Percentiles rank a stretch among this genome's conserved stretches.
These are phyloP conservation scores for Pyralis farinalis DNA, from an alignment of 2,888 invertebrate species.

Conservation along the genomic window DNA sequence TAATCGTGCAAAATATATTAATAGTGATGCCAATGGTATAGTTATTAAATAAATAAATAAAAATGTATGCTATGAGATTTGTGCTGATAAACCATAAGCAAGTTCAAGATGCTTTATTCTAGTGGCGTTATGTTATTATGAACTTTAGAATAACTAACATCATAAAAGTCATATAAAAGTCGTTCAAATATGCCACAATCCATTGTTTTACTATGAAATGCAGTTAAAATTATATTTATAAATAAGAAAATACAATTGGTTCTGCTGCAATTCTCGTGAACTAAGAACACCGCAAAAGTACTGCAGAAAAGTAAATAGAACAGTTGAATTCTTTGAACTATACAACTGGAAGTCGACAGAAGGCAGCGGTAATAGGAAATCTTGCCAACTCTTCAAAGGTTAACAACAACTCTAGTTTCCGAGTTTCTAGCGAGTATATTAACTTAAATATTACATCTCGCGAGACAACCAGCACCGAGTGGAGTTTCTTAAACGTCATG, in stretches of 20 bases:
- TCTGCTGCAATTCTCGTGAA: conserved; percentile 18
- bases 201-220: neutral
- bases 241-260: conserved; percentile 10
- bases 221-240: too few relatives aligned
- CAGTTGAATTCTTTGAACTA: conserved; percentile 31
- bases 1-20: too few relatives aligned
- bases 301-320: conserved; percentile 40
- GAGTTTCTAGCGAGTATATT: conserved; percentile 38
- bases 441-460: conserved; percentile 11
- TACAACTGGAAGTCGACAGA: conserved; percentile 30
- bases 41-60: too few relatives aligned
- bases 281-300: conserved; percentile 20
- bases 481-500: too few relatives aligned
- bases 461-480: too few relatives aligned
- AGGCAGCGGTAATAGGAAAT: conserved; percentile 42
- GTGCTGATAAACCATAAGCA: too few relatives aligned
- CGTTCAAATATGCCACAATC: neutral
- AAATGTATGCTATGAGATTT: too few relatives aligned
- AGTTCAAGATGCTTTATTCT: too few relatives aligned
- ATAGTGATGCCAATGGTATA: too few relatives aligned
- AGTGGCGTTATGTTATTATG: too few relatives aligned
- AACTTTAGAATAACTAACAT: neutral
- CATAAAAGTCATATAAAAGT: neutral
- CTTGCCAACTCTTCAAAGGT: conserved; percentile 49
- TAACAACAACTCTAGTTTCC: conserved; percentile 42